Base-by-base conservation (phyloP, 2,888 invertebrate species). In the Rhamnusium bicolor region DNA sequence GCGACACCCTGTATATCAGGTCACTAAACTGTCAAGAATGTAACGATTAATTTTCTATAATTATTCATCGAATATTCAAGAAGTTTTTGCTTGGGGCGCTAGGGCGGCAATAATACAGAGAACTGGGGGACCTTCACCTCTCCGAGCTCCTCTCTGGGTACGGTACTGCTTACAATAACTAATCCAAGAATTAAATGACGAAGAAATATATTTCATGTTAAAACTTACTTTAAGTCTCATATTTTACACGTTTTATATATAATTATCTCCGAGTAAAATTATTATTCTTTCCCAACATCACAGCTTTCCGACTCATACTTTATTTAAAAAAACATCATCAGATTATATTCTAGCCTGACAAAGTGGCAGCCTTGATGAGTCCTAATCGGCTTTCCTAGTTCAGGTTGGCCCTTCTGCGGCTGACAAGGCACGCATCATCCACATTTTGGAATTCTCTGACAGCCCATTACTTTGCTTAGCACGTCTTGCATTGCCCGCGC, bases 401-500 rank as follows among this genome's bases (percentile, higher is more conserved):
- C 66, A 67, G 56, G 66, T 56, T 56, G 66, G 40, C 66, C 66
- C 29, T 16, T 19, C 54, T 47, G 70, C 63, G 62, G 63, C 47
- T 46, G 68, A 29, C 49, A 32, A 61, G 65, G 60, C 71, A 65
- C 66, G 66, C 70, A 66, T 53, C 46, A 47, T 46, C 24, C 70
- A 56, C 58, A 63, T 62, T 19, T 56, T 16, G 54, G 54, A 67
- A 56, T 56, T 29, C 66, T 56, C 71, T 60, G 75, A 81, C 79
- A 80, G 80, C 81, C 84, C 83, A 84, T 85, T 82, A 84, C 80
- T 82, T 79, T 83, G 81, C 83, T 76, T 77, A 76, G 84, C 86
- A 85, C 85, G 86, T 86, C 79, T 78, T 78, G 73, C 80, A 76
- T 81, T 82, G 81, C 83, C 84, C 83, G 84, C 82, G 80, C 82